Evolutionary conservation across 2,888 invertebrate species (phyloP).

Genomic region (Abrostola tripartita): DNA sequence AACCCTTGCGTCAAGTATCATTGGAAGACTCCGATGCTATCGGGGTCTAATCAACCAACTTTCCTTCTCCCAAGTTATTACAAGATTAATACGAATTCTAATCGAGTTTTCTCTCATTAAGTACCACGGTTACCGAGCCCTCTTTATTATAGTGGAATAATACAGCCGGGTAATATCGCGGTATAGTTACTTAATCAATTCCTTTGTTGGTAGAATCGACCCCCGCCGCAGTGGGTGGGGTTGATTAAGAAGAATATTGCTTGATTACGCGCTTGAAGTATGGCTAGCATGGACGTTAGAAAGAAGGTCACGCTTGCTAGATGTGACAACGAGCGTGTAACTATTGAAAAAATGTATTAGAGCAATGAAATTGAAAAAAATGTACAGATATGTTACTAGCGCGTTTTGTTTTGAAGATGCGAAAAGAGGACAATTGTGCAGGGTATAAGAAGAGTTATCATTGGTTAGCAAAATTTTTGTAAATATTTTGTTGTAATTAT

Average conservation of each 20-base stretch:
- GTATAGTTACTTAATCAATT: constrained; percentile 88
- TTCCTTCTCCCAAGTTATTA: constrained; percentile 78
- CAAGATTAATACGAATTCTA: constrained; percentile 87
- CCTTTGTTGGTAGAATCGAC: constrained; percentile 87
- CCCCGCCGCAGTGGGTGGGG: constrained; percentile 84
- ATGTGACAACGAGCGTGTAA: constrained; percentile 48
- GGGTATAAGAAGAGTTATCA: no score
- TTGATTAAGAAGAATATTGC: constrained; percentile 88
- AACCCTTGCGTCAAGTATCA: constrained; percentile 54
- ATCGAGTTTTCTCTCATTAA: constrained; percentile 88
- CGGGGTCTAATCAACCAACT: constrained; percentile 76
- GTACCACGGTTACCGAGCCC: constrained; percentile 86
- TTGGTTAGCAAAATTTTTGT: no score
- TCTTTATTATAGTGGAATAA: constrained; percentile 87
- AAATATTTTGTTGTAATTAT: no score
- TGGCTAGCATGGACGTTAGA: constrained; percentile 71
- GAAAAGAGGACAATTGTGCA: no score
- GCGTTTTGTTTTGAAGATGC: no score
- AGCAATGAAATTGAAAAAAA: no score
- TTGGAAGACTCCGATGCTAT: constrained; percentile 52
- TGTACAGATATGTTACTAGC: no score
- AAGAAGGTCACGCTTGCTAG: constrained; percentile 54
- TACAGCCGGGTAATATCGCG: constrained; percentile 85
- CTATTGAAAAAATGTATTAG: not conserved
- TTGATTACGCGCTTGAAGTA: constrained; percentile 87